Evolutionary conservation across 1,140 invertebrate species (phyloP), one percentile per base, ranked within the genome.

Genomic region (Macrosteles quadrilineatus): DNA sequence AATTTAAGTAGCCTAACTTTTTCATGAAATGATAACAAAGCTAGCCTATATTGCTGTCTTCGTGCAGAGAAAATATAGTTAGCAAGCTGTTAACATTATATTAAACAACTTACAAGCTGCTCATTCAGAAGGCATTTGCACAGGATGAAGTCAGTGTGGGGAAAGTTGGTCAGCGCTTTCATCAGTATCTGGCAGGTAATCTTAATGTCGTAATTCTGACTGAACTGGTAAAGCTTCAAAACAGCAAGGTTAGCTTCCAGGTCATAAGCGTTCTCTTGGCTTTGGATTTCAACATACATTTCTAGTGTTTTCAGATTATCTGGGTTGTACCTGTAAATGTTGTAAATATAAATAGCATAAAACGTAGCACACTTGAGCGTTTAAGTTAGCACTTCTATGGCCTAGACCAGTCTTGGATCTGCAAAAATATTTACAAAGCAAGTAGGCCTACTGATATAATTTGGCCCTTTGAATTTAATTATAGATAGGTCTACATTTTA

Each of bases 221-320:
- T 96, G 75, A 98, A 94, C 81, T 98, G 96, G 77, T 98, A 98
- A 29, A 94, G 81, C 79, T 95, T 94, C 6, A 93, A 81, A 21
- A 98, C 92, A 36, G 96, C 95, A 55, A 98, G 83, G 80, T 98
- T 98, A 0, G 96, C 96, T 82, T 98, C 97, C 74, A 98, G 83
- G 80, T 98, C 96, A 77, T 99, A 98, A 1, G 90, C 89, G 81
- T 98, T 98, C 79, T 98, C 96, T 72, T 87, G 86, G 0, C 93
- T 91, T 80, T 98, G 96, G 75, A 95, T 88, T 77, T 96, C 91
- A 6, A 98, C 93, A 83, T 98, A 98, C 72, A 90, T 85, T 80
- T 98, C 95, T 67, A 99, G 82, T 17, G 90, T 92, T 65, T 87
- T 85, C 19, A 98, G 83, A 83, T 98, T 97, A 67, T 96, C 93